Base-by-base conservation (phyloP, 2,797 vertebrate genomes). In the Oreortyx pictus region DNA sequence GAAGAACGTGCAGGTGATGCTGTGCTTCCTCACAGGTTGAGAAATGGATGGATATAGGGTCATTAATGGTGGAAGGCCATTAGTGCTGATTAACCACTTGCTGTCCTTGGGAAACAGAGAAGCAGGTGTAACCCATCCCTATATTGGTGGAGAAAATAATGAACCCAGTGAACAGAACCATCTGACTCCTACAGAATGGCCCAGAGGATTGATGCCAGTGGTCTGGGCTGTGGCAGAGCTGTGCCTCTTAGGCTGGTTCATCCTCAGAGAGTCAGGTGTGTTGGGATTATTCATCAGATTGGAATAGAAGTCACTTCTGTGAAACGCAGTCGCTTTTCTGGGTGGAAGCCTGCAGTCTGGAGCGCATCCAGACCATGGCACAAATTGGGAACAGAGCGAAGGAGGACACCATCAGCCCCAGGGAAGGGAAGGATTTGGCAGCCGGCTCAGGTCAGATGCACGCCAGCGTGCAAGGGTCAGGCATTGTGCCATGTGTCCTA, bases 321-420 rank as follows among this genome's bases (percentile, higher is more conserved):
- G 1, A 16, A 25, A 22, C 10, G 18, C 29, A 18, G 0, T 72
- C 23, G 1, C 33, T 73, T 66, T 54, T 16, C 61, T 71, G 61
- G 33, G 2, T 52, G 46, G 52, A 64, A 75, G 4, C 8, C n/a
- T 1, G 0, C 39, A n/a, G 12, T 60, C 31, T 81, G 57, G 41
- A 22, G 14, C 41, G 23, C 1, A 2, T 43, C 41, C 18, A 54
- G 47, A 33, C 29, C 31, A 1, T 57, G 33, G 13, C 35, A 37
- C 18, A 19, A 25, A 33, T 18, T 64, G 43, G 64, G 9, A 90
- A 62, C n/a, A 72, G 66, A 47, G 25, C 11, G 70, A 24, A 90
- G 35, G 25, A 59, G 31, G 12, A 14, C 20, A 27, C 23, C 1
- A 0, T 43, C 14, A 44, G 2, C 18, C 59, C 13, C 8, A 6